phyloP scores from a whole-genome alignment of 2,888 invertebrate genomes.

The Rhaphigaster nebulosa region DNA sequence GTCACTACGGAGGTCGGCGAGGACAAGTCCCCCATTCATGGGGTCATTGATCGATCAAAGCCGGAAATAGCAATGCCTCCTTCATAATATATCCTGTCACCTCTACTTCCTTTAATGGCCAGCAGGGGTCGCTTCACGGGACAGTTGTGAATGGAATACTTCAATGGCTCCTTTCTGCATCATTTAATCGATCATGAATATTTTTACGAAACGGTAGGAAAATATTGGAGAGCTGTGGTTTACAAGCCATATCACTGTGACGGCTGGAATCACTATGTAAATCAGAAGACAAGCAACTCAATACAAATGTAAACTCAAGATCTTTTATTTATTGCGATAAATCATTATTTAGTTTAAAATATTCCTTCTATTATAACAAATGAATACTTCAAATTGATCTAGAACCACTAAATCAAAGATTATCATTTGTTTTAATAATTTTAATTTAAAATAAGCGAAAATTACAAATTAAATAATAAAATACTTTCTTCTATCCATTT shows the following conservation, averaged over 20 bases:
- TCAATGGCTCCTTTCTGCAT: slow-evolving; percentile 14
- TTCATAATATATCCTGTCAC: slow-evolving; percentile 33
- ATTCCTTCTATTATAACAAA: too few relatives aligned
- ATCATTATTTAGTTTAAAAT: too few relatives aligned
- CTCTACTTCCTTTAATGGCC: slow-evolving; percentile 46
- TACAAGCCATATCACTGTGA: not conserved
- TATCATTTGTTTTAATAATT: too few relatives aligned
- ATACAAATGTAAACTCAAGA: too few relatives aligned
- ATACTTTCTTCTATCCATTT: too few relatives aligned
- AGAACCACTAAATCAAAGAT: too few relatives aligned
- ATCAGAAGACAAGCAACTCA: too few relatives aligned
- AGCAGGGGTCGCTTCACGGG: not conserved
- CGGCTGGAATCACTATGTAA: not conserved
- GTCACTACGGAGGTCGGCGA: slow-evolving; percentile 36
- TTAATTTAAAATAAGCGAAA: too few relatives aligned
- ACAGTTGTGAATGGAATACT: not conserved
- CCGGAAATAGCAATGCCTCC: slow-evolving; percentile 46
- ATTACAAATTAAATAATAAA: too few relatives aligned
- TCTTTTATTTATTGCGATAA: too few relatives aligned
- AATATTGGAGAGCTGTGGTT: not conserved
- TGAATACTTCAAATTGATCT: too few relatives aligned
- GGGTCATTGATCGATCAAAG: slow-evolving; percentile 39
- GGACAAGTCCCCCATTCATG: slow-evolving; percentile 31
- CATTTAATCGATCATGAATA: not conserved
- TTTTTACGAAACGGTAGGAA: not conserved